phyloP scores from a whole-genome alignment of 1,140 invertebrate species.

The Saxidomus purpurata region DNA sequence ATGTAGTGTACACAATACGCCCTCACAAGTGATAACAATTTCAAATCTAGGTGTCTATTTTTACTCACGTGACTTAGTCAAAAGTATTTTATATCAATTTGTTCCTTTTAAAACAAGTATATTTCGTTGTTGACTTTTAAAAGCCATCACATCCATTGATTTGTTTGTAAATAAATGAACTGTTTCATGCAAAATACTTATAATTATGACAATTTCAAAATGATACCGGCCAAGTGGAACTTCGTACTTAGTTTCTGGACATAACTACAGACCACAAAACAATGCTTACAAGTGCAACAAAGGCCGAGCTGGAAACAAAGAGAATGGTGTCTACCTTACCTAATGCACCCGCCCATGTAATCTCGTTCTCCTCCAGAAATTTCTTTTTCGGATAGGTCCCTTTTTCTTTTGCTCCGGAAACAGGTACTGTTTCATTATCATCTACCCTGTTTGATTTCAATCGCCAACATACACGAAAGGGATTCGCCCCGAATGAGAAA shows the following conservation, averaged over 20 bases:
- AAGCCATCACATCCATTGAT: too few species aligned
- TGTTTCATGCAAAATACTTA: too few species aligned
- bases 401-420: not conserved
- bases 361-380: not conserved
- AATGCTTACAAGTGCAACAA: not conserved
- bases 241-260: not conserved
- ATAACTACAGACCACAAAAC: not conserved
- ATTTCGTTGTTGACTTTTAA: too few species aligned
- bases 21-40: too few species aligned
- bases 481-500: not conserved
- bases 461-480: not conserved
- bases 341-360: not conserved
- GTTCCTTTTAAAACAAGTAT: too few species aligned
- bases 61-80: too few species aligned
- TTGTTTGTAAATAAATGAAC: too few species aligned
- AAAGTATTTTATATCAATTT: too few species aligned
- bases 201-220: too few species aligned
- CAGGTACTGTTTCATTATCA: not conserved
- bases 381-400: not conserved
- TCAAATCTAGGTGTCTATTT: too few species aligned
- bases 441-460: not conserved
- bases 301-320: not conserved
- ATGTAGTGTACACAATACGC: too few species aligned
- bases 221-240: too few species aligned
- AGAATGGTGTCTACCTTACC: not conserved